Base-by-base conservation (phyloP, 2,797 vertebrate genomes). In the Halcyon chelicuti region DNA sequence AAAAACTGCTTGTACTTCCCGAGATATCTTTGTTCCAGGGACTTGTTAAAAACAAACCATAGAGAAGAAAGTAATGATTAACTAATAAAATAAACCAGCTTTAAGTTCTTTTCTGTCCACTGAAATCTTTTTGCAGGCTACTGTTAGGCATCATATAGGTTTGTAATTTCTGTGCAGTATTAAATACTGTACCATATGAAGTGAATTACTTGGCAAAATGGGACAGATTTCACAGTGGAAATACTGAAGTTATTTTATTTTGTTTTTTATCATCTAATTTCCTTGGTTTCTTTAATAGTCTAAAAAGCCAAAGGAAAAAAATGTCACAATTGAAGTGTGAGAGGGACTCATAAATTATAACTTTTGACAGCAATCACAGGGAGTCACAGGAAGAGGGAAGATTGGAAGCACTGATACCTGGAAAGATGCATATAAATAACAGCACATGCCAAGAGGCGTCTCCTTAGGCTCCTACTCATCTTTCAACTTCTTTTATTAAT, bases 211-310 rank as follows among this genome's bases (percentile, higher is more conserved):
- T 82, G 71, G 65, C 31, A 65, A 97, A 96, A 94, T 58, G 28
- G 37, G 52, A 60, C 35, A 78, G 76, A 80, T 86, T 94, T 85
- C 86, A 92, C 63, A 88, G 52, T 57, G 63, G 74, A 96, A 95
- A 86, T 61, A 81, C 14, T 57, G 61, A 93, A 83, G 25, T 63
- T 90, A 83, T 85, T 96, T 96, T 90, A 67, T 63, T 73, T 92
- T 40, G 23, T 0, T 33, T 55, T 93, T 91, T 88, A 51, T 88
- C 2, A 77, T 87, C 74, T 81, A 65, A 91, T 84, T 78, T 92
- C 39, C 57, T 94, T 95, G 93, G 73, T 91, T 94, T 93, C 70
- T 92, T 79, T 84, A 90, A 66, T 35, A 79, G 23, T 77, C 25
- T 84, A 77, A 87, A 86, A 57, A 84, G 51, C 31, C 82, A 89